Percentiles rank a stretch among this genome's conserved stretches.
These are phyloP conservation scores for Zosterops lateralis DNA, from an alignment of 2,113 vertebrate genomes.

Conservation along the genomic window DNA sequence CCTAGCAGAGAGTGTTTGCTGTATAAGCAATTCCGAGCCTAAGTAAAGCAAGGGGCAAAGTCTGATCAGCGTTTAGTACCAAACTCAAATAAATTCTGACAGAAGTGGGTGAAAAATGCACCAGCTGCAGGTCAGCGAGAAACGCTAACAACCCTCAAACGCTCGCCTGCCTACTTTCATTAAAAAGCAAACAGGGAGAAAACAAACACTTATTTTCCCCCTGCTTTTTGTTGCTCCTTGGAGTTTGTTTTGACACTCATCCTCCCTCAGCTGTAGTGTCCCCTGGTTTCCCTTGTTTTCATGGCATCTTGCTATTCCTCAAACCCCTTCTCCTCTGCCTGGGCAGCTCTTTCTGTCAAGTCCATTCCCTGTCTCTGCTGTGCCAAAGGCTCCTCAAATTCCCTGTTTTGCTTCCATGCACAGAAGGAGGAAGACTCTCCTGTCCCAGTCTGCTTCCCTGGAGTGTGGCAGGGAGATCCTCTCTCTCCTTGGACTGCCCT, in stretches of 20 bases:
- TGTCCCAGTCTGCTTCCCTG: accelerated
- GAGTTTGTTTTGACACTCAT: not conserved
- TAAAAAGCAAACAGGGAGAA: slow-evolving; percentile 34
- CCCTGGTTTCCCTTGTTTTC: not conserved
- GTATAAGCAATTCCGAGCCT: slow-evolving; percentile 48
- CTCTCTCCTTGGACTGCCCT: not conserved
- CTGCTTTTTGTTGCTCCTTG: not conserved
- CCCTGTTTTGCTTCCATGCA: not conserved
- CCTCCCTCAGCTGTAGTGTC: not conserved
- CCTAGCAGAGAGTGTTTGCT: slow-evolving; percentile 56
- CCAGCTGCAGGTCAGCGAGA: slow-evolving; percentile 49
- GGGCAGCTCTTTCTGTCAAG: not conserved
- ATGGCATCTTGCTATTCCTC: not conserved
- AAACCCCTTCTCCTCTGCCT: not conserved
- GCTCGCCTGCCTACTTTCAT: slow-evolving; percentile 27
- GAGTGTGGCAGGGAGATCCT: accelerated
- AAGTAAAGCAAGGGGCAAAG: slow-evolving; percentile 52
- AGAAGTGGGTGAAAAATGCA: slow-evolving; percentile 57
- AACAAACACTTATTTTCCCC: slow-evolving; percentile 23
- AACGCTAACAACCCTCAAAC: slow-evolving; percentile 21
- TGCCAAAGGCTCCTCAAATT: not conserved
- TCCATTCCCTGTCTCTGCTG: not conserved
- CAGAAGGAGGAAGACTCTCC: not conserved
- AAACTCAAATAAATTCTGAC: slow-evolving; percentile 62
- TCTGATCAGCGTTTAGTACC: slow-evolving; percentile 39